A percentile compares a stretch with the other conserved stretches of the same genome.
Evolutionary conservation across 2,797 vertebrate genomes (phyloP).

Genomic region (Megalops cyprinoides): DNA sequence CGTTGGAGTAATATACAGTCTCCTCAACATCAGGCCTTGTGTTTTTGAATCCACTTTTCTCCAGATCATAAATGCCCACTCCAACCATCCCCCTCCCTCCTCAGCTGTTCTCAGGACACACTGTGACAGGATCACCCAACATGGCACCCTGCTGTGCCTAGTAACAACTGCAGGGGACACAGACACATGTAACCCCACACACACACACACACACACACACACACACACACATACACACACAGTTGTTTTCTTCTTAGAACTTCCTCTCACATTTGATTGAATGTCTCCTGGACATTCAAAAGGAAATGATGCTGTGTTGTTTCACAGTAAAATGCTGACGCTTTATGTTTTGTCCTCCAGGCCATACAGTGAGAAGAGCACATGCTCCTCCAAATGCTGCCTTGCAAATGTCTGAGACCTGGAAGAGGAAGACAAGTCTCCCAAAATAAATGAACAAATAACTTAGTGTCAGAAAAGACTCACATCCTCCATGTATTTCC

Average conservation of each 20-base stretch:
- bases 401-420: background rate
- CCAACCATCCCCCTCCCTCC: too few relatives aligned
- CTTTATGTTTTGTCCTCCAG: background rate
- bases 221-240: conserved; percentile 16
- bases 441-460: conserved; percentile 12
- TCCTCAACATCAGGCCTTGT: too few relatives aligned
- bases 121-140: conserved; percentile 38
- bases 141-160: conserved; percentile 44
- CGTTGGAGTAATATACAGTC: too few relatives aligned
- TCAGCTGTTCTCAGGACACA: conserved; percentile 46
- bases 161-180: conserved; percentile 46
- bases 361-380: background rate
- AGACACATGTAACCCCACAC: background rate
- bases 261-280: too few relatives aligned
- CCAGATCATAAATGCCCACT: too few relatives aligned
- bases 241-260: too few relatives aligned
- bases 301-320: background rate
- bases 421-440: too few relatives aligned
- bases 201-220: conserved; percentile 17
- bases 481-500: background rate
- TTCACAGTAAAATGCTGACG: background rate
- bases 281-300: background rate
- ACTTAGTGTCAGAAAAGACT: background rate
- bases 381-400: background rate
- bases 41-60: too few relatives aligned